These are phyloP conservation scores for Amblyopsis rosae DNA, from an alignment of 2,113 vertebrate genomes.

Conservation along the genomic window DNA sequence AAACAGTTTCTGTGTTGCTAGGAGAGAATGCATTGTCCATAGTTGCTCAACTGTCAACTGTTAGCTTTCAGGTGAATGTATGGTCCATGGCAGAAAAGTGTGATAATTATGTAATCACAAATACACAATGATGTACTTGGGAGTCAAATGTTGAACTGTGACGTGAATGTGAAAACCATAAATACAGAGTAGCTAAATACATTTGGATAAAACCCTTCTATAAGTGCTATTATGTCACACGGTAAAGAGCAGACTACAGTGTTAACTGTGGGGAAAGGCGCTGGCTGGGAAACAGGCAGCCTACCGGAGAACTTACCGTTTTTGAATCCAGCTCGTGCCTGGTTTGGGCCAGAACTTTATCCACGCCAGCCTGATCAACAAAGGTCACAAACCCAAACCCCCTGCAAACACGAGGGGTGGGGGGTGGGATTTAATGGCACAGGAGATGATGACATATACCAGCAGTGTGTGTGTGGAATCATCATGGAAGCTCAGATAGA, in stretches of 20 bases:
- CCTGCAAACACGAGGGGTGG: conserved; percentile 71
- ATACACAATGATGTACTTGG: too few relatives aligned
- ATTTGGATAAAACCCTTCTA: too few relatives aligned
- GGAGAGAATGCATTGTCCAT: conserved; percentile 41
- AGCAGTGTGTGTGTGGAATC: conserved; percentile 55
- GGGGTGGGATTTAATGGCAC: conserved; percentile 46
- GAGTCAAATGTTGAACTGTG: too few relatives aligned
- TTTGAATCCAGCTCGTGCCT: conserved; percentile 98
- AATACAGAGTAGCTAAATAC: too few relatives aligned
- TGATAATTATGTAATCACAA: too few relatives aligned
- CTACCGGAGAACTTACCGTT: conserved; percentile 89
- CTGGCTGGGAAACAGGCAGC: conserved; percentile 45
- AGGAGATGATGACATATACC: conserved; percentile 49
- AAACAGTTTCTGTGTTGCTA: conserved; percentile 62
- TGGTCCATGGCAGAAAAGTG: too few relatives aligned
- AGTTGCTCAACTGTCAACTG: background rate
- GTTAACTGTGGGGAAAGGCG: conserved; percentile 11
- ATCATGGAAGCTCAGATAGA: conserved; percentile 70
- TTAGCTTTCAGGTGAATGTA: background rate
- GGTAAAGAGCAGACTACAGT: too few relatives aligned
- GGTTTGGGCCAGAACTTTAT: conserved; percentile 97
- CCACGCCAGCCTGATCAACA: conserved; percentile 97
- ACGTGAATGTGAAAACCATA: too few relatives aligned
- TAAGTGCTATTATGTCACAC: background rate
- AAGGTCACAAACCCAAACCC: conserved; percentile 99